Evolutionary conservation across 2,797 vertebrate genomes (phyloP).

Genomic region (Centroberyx gerrardi): DNA sequence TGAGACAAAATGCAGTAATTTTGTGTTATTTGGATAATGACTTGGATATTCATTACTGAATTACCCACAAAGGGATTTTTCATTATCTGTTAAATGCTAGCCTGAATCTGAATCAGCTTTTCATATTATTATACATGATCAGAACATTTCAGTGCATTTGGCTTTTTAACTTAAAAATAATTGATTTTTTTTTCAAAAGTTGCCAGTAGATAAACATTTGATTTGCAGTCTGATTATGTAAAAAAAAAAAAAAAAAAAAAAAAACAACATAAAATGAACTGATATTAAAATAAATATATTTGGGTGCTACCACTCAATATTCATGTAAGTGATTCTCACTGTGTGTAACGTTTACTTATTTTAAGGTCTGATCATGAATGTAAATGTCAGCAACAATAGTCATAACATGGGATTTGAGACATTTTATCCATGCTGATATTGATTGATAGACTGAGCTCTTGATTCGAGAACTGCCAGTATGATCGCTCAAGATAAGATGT

Average conservation of each 20-base stretch:
- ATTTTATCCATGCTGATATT: background rate
- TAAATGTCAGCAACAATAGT: slow-evolving; percentile 11
- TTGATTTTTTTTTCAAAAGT: slow-evolving; percentile 59
- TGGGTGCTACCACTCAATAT: slow-evolving; percentile 63
- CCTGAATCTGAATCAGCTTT: slow-evolving; percentile 26
- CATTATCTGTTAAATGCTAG: slow-evolving; percentile 26
- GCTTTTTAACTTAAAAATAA: slow-evolving; percentile 68
- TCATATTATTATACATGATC: slow-evolving; percentile 36
- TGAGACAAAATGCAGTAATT: slow-evolving; percentile 61
- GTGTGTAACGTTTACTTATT: slow-evolving; percentile 12
- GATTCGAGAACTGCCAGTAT: background rate
- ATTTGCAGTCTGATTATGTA: slow-evolving; percentile 71
- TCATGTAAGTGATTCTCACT: slow-evolving; percentile 32
- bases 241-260: slow-evolving; percentile 18
- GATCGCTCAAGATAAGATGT: background rate
- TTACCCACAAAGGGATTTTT: slow-evolving; percentile 24
- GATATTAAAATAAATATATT: slow-evolving; percentile 70
- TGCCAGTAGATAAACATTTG: slow-evolving; percentile 57
- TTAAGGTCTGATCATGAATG: slow-evolving; percentile 11
- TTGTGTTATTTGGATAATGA: slow-evolving; percentile 55
- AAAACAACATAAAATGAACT: slow-evolving; percentile 14
- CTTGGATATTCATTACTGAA: slow-evolving; percentile 42
- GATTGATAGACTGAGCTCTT: background rate
- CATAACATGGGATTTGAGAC: slow-evolving; percentile 5
- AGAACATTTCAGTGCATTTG: slow-evolving; percentile 43